A percentile compares a stretch with the other conserved stretches of the same genome.
Conservation (phyloP, 1,140 invertebrate genomes). For the Vanessa atalanta region DNA sequence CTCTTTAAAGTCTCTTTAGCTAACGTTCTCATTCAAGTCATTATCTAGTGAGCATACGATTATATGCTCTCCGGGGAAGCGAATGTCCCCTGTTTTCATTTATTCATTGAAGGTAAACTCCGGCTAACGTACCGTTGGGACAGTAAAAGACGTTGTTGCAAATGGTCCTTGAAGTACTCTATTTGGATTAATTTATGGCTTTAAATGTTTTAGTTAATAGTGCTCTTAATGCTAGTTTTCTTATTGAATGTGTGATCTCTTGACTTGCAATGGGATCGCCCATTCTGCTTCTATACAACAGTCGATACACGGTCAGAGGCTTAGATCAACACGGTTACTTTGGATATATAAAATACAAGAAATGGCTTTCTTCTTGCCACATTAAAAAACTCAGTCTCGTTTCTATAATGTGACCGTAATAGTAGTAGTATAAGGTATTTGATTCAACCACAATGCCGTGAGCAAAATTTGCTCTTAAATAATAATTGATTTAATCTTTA, state of each 20-base stretch:
- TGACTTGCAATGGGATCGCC: neutral
- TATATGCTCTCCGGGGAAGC: constrained; percentile 13
- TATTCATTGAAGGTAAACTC: constrained; percentile 41
- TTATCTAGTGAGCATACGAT: constrained; percentile 19
- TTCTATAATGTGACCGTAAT: too few species aligned
- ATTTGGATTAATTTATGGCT: constrained; percentile 20
- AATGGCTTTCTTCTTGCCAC: too few species aligned
- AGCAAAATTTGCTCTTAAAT: too few species aligned
- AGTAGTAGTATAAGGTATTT: too few species aligned
- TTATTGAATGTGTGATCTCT: neutral
- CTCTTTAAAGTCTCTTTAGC: constrained; percentile 1
- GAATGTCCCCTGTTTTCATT: constrained; percentile 39
- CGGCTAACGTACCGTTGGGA: constrained; percentile 24
- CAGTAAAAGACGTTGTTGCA: constrained; percentile 28
- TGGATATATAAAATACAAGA: too few species aligned
- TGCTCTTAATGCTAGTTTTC: neutral
- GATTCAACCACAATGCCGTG: too few species aligned
- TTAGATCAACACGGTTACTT: too few species aligned
- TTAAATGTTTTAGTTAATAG: constrained; percentile 16
- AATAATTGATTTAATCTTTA: too few species aligned
- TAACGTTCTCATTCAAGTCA: constrained; percentile 22
- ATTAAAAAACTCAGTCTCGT: too few species aligned
- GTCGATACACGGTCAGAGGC: too few species aligned
- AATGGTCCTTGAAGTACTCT: constrained; percentile 26
- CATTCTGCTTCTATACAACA: neutral